Evolutionary conservation across 2,797 vertebrate genomes (phyloP).

Genomic region (Aldrovandia affinis): DNA sequence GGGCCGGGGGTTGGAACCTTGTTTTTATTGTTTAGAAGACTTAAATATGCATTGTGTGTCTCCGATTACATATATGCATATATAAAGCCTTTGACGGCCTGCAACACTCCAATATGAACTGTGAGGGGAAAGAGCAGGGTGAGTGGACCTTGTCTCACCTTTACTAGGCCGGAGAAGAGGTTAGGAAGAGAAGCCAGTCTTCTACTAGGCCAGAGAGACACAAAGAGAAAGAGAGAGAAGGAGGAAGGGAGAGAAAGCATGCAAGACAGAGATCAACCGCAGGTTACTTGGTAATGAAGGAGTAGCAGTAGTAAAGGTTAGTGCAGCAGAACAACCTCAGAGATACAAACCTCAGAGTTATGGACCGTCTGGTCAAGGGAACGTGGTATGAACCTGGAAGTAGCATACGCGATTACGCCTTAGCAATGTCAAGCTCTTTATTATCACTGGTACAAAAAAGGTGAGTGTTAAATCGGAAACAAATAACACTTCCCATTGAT

Average conservation of each 20-base stretch:
- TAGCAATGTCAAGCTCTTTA: no score
- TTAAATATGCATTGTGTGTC: no score
- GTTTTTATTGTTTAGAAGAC: no score
- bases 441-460: no score
- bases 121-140: not conserved
- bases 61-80: not conserved
- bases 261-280: slow-evolving; percentile 41
- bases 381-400: no score
- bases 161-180: slow-evolving; percentile 69
- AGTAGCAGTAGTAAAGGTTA: slow-evolving; percentile 50
- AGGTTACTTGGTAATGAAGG: slow-evolving; percentile 55
- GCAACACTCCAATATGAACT: not conserved
- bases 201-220: slow-evolving; percentile 65
- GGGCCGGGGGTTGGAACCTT: no score
- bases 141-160: slow-evolving; percentile 70
- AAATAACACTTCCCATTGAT: no score
- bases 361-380: no score
- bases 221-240: slow-evolving; percentile 12
- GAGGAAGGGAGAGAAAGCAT: slow-evolving; percentile 61
- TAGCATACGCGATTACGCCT: no score
- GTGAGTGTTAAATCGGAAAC: no score
- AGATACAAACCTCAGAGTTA: no score
- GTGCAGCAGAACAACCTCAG: slow-evolving; percentile 26
- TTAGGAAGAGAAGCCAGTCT: slow-evolving; percentile 73
- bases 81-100: not conserved